These are phyloP conservation scores for Hycleus phaleratus DNA, from an alignment of 1,140 invertebrate species.

Conservation along the genomic window DNA sequence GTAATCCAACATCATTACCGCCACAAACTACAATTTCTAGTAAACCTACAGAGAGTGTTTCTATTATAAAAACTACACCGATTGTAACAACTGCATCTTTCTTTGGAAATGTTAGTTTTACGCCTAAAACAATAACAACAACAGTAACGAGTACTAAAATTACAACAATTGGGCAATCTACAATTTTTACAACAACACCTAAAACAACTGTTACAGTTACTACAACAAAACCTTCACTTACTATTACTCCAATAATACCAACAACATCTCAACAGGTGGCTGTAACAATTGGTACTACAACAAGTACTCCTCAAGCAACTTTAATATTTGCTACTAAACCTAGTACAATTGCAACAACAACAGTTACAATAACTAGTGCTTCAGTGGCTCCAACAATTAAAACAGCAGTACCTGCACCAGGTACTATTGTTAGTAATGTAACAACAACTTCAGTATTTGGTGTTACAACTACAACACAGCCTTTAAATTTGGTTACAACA, in stretches of 20 bases:
- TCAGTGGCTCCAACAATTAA: slow-evolving; percentile 1
- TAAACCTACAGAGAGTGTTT: neutral
- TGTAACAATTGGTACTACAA: neutral
- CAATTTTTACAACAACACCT: neutral
- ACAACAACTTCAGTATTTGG: neutral
- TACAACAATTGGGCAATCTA: neutral
- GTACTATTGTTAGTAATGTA: neutral
- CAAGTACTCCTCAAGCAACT: neutral
- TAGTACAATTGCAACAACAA: neutral
- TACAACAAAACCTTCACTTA: neutral
- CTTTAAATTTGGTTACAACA: neutral
- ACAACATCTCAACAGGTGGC: no score
- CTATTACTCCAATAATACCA: no score
- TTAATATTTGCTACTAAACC: neutral
- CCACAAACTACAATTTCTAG: neutral
- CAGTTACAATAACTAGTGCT: no score
- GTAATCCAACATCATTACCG: neutral
- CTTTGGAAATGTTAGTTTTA: no score
- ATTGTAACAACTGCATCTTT: no score
- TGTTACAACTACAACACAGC: neutral
- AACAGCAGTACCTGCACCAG: neutral
- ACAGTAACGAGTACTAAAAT: neutral
- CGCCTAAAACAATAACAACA: neutral
- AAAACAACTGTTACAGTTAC: neutral
- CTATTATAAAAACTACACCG: no score